phyloP scores from a whole-genome alignment of 2,113 vertebrate genomes.

The Gavialis gangeticus region DNA sequence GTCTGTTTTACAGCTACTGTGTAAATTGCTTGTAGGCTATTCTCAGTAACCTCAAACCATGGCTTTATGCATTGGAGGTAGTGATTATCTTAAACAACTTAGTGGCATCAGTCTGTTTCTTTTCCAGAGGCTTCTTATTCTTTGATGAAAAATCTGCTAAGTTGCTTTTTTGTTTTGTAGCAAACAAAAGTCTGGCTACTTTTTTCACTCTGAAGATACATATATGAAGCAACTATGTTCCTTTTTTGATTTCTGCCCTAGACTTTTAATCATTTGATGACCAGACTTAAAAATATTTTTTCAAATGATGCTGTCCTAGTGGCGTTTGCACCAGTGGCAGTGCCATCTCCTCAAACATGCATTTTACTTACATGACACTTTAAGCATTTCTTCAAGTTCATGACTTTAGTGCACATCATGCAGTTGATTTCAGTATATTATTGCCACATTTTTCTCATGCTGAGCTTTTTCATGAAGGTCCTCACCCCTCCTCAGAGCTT shows the following conservation, averaged over 20 bases:
- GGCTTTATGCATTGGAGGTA: slow-evolving; percentile 57
- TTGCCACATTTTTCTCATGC: neutral
- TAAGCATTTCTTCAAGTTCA: neutral
- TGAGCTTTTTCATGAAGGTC: neutral
- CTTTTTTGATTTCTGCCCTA: neutral
- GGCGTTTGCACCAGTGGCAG: neutral
- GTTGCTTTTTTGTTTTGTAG: slow-evolving; percentile 49
- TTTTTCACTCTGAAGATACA: neutral
- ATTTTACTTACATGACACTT: slow-evolving; percentile 26
- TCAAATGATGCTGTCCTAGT: neutral
- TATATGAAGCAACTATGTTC: slow-evolving; percentile 28
- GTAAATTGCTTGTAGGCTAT: slow-evolving; percentile 72
- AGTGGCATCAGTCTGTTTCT: slow-evolving; percentile 68
- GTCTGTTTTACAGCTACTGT: slow-evolving; percentile 58
- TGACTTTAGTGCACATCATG: neutral
- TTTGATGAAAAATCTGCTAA: slow-evolving; percentile 68
- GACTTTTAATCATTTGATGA: slow-evolving; percentile 28
- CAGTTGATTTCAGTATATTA: neutral
- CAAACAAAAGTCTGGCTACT: neutral
- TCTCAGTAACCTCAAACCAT: slow-evolving; percentile 67
- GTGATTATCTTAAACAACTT: slow-evolving; percentile 75
- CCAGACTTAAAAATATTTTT: neutral
- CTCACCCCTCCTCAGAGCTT: neutral
- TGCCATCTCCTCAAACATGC: neutral
- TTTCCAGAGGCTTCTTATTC: slow-evolving; percentile 53